Evolutionary conservation across 2,113 vertebrate species (phyloP).

Genomic region (Salvelinus namaycush): DNA sequence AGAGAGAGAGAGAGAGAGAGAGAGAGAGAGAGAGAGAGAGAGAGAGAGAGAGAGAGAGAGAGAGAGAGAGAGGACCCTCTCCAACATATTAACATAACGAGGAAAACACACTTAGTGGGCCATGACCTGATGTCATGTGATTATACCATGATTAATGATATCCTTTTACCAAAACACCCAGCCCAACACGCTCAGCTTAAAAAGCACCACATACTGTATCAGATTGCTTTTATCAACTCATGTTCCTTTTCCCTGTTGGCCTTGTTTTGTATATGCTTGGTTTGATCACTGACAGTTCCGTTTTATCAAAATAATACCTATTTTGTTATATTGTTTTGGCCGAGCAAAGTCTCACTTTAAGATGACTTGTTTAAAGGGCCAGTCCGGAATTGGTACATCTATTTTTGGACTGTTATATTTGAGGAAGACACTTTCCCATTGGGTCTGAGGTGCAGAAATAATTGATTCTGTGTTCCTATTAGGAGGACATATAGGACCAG

Average conservation of each 20-base stretch:
- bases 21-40: too few species aligned
- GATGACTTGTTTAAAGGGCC: background rate
- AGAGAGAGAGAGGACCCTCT: constrained; percentile 73
- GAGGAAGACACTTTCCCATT: background rate
- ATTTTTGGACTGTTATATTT: constrained; percentile 8
- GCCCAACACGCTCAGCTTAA: constrained; percentile 32
- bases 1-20: too few species aligned
- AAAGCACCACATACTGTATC: constrained; percentile 54
- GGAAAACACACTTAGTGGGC: constrained; percentile 96
- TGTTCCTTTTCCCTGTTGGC: background rate
- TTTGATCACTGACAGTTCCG: background rate
- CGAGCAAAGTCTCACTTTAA: too few species aligned
- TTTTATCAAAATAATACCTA: background rate
- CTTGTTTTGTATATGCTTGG: background rate
- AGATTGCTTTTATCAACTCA: background rate
- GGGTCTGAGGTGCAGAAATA: background rate
- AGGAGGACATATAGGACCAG: constrained; percentile 9
- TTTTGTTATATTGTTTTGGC: too few species aligned
- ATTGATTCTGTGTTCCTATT: constrained; percentile 1
- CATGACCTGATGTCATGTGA: constrained; percentile 97
- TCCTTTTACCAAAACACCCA: constrained; percentile 82
- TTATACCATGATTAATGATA: constrained; percentile 99
- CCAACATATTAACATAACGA: constrained; percentile 98
- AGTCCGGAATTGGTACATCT: too few species aligned
- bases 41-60: too few species aligned